phyloP scores from a whole-genome alignment of 2,888 invertebrate species.

The Orthosia gracilis region DNA sequence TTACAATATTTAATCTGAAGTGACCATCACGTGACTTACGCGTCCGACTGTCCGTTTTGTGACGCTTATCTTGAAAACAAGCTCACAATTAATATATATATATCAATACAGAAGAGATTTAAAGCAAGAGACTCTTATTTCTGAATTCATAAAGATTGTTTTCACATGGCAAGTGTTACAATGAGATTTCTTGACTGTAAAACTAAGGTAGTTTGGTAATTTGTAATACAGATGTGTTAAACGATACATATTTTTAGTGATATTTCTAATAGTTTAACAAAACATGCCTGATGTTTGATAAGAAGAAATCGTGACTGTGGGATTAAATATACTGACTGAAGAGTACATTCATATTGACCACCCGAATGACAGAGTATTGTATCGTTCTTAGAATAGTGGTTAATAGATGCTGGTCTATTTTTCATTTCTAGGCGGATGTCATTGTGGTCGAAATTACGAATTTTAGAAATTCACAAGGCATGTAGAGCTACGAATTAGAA shows the following conservation, averaged over 20 bases:
- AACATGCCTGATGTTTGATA: constrained; percentile 62
- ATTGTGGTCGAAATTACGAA: too few species aligned
- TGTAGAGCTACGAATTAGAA: too few species aligned
- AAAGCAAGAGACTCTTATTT: constrained; percentile 9
- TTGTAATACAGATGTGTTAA: constrained; percentile 60
- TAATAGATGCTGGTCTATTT: too few species aligned
- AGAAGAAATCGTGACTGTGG: constrained; percentile 59
- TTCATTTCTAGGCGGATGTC: too few species aligned
- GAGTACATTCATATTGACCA: constrained; percentile 16
- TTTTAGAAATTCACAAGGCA: too few species aligned
- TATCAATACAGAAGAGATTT: too few species aligned
- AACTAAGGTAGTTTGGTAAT: constrained; percentile 27
- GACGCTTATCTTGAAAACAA: constrained; percentile 56
- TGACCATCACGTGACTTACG: constrained; percentile 63
- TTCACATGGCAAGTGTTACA: not conserved
- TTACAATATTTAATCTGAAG: constrained; percentile 61
- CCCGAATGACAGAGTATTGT: not conserved
- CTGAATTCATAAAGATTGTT: accelerated
- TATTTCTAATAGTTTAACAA: constrained; percentile 60
- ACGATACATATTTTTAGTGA: constrained; percentile 42
- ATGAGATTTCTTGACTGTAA: not conserved
- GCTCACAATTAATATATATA: too few species aligned
- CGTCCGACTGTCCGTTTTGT: constrained; percentile 59
- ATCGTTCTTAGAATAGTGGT: too few species aligned
- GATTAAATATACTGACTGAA: constrained; percentile 40